Percentiles rank a stretch among this genome's conserved stretches.
Conservation (phyloP, 2,888 invertebrate species). For the Tortricodes alternella region DNA sequence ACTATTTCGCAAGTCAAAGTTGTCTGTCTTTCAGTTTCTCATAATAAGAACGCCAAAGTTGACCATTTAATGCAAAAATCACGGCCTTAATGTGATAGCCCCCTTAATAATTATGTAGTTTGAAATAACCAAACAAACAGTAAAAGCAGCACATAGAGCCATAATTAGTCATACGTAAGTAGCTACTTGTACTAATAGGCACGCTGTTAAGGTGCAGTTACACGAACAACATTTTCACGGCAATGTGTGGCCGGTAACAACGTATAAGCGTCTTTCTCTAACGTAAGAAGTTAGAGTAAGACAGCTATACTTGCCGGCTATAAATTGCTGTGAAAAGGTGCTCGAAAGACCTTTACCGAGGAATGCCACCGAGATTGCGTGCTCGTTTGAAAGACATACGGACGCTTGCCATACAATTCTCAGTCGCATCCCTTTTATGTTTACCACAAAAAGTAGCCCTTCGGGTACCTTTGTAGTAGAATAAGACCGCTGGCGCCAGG, state of each 20-base stretch:
- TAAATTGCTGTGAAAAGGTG: too few species aligned
- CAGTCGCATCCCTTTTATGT: conserved; percentile 10
- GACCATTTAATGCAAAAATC: too few species aligned
- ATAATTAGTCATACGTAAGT: conserved; percentile 60
- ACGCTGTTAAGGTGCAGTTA: too few species aligned
- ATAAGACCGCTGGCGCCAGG: conserved; percentile 56
- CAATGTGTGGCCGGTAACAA: too few species aligned
- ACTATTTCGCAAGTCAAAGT: too few species aligned
- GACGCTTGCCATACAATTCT: conserved; percentile 16
- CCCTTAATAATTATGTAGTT: neutral
- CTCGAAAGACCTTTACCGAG: conserved; percentile 1
- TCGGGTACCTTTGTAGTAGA: conserved; percentile 18
- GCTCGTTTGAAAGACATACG: conserved; percentile 27
- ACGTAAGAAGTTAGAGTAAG: too few species aligned
- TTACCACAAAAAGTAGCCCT: conserved; percentile 20
- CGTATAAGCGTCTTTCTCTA: too few species aligned
- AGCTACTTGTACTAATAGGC: neutral
- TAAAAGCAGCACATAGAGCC: conserved; percentile 38
- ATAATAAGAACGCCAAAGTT: too few species aligned
- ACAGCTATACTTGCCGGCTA: too few species aligned
- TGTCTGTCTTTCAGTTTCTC: too few species aligned
- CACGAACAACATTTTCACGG: too few species aligned
- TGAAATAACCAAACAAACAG: neutral
- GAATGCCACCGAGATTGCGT: conserved; percentile 24
- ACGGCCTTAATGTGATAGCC: too few species aligned